Percentiles rank a stretch among this genome's conserved stretches.
Evolutionary conservation across 2,888 invertebrate genomes (phyloP).

Genomic region (Stenchaetothrips biformis): DNA sequence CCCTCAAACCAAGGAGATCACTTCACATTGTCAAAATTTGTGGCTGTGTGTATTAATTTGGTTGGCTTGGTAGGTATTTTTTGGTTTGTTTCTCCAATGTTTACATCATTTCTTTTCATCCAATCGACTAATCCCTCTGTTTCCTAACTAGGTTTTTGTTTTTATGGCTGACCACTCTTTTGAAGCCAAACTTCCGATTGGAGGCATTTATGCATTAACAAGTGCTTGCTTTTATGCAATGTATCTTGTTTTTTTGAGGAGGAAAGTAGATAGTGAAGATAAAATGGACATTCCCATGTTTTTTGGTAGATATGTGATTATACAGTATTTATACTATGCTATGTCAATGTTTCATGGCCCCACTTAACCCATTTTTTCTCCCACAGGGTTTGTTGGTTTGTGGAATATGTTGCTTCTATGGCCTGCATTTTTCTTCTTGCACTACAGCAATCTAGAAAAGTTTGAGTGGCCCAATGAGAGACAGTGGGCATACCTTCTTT

Average conservation of each 20-base stretch:
- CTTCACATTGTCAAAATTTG: constrained; percentile 78
- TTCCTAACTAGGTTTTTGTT: constrained; percentile 60
- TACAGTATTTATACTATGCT: constrained; percentile 30
- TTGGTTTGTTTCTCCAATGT: not conserved
- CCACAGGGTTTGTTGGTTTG: constrained; percentile 85
- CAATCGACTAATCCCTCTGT: constrained; percentile 31
- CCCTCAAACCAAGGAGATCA: constrained; percentile 76
- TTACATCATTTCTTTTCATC: constrained; percentile 16
- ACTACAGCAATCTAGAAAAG: constrained; percentile 73
- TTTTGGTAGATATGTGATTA: constrained; percentile 66
- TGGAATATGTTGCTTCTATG: constrained; percentile 83
- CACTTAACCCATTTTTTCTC: constrained; percentile 9
- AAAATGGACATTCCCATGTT: constrained; percentile 92
- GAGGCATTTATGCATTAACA: constrained; percentile 73
- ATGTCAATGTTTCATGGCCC: not conserved
- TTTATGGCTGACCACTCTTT: constrained; percentile 66
- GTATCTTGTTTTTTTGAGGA: constrained; percentile 79
- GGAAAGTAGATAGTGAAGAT: constrained; percentile 86
- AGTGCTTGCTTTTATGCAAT: constrained; percentile 86
- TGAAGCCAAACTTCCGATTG: constrained; percentile 66
- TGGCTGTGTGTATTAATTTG: constrained; percentile 73
- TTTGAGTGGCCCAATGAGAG: constrained; percentile 79
- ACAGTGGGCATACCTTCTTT: constrained; percentile 71
- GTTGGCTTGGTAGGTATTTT: constrained; percentile 65
- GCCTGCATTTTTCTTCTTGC: constrained; percentile 83